Evolutionary conservation across 2,888 invertebrate species (phyloP).

Genomic region (Spisula subtruncata): DNA sequence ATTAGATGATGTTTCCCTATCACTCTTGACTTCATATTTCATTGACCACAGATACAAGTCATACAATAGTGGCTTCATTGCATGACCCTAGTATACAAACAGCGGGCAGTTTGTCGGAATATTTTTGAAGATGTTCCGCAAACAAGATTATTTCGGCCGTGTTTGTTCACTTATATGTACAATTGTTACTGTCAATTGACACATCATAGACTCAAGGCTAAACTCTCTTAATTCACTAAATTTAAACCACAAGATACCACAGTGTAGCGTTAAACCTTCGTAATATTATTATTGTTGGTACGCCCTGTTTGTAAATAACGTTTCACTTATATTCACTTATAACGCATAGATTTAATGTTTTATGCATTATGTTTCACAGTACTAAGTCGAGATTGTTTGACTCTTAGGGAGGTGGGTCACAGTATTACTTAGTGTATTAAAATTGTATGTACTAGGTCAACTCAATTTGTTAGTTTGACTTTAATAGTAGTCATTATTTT

Average conservation of each 20-base stretch:
- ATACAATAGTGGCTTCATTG: background rate
- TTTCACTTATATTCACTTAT: constrained; percentile 4
- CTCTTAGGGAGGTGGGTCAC: too few relatives aligned
- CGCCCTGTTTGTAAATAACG: constrained; percentile 10
- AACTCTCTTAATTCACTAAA: too few relatives aligned
- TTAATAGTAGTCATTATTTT: background rate
- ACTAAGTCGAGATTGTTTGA: too few relatives aligned
- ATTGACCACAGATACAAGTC: background rate
- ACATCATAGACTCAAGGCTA: background rate
- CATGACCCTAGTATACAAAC: background rate
- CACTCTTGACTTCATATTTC: background rate
- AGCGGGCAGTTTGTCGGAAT: background rate
- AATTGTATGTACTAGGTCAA: background rate
- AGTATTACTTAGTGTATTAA: too few relatives aligned
- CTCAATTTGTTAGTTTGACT: background rate
- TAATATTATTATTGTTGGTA: background rate
- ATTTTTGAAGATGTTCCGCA: background rate
- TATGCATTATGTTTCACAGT: too few relatives aligned
- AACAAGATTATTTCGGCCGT: background rate
- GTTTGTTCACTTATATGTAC: background rate
- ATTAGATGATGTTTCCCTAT: background rate
- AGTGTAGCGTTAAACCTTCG: too few relatives aligned
- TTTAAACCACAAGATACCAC: too few relatives aligned
- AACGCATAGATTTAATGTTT: background rate
- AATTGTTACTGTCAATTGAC: background rate